These are phyloP conservation scores for Agapornis canus DNA, from an alignment of 2,797 vertebrate species.

Conservation along the genomic window DNA sequence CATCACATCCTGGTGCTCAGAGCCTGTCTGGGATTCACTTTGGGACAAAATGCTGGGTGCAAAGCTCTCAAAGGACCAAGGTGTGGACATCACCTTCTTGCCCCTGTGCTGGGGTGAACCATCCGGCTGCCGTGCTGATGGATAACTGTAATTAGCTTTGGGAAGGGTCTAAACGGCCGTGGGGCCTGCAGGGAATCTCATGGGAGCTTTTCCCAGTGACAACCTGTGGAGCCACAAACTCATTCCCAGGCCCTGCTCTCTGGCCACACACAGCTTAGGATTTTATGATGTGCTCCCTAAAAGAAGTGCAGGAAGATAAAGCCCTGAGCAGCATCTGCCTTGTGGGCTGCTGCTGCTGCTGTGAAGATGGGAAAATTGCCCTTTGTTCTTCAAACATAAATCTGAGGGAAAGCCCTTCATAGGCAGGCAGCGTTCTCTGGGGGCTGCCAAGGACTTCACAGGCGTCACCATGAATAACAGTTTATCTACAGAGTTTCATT, in stretches of 20 bases:
- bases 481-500: conserved; percentile 55
- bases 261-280: fast-evolving
- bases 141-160: not conserved
- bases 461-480: conserved; percentile 54
- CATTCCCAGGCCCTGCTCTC: not conserved
- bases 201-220: fast-evolving
- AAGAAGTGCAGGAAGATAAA: not conserved
- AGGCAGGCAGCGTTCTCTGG: conserved; percentile 31
- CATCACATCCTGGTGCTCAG: not conserved
- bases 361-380: conserved; percentile 41
- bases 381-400: conserved; percentile 52
- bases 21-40: not conserved
- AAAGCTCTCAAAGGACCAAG: not conserved
- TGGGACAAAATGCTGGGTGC: fast-evolving
- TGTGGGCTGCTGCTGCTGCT: not conserved
- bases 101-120: fast-evolving
- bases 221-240: not conserved
- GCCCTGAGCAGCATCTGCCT: not conserved
- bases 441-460: conserved; percentile 52
- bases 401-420: conserved; percentile 32
- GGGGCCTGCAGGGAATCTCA: not conserved
- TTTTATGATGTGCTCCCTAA: not conserved
- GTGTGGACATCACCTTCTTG: not conserved
- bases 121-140: fast-evolving
- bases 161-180: not conserved